These are phyloP conservation scores for Cheilosia vernalis DNA, from an alignment of 2,888 invertebrate genomes.

Conservation along the genomic window DNA sequence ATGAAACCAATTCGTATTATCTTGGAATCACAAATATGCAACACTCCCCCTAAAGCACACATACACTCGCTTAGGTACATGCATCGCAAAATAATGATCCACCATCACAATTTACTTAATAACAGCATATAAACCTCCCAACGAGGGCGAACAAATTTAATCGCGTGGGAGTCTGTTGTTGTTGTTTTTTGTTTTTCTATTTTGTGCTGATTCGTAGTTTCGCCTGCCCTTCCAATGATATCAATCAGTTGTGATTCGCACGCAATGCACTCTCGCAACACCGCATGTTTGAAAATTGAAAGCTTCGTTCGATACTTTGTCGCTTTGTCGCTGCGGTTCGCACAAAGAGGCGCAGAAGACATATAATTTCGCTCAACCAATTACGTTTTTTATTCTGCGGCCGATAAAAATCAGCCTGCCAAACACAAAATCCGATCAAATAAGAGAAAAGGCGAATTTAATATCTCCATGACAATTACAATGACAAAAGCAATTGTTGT, in stretches of 20 bases:
- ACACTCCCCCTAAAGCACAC: slow-evolving; percentile 44
- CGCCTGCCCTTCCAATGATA: slow-evolving; percentile 65
- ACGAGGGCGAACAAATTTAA: slow-evolving; percentile 73
- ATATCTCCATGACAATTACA: slow-evolving; percentile 67
- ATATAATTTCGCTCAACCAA: slow-evolving; percentile 72
- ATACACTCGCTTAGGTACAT: slow-evolving; percentile 25
- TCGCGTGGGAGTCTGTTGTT: slow-evolving; percentile 66
- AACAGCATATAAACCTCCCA: slow-evolving; percentile 58
- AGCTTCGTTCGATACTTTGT: slow-evolving; percentile 50
- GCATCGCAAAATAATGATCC: slow-evolving; percentile 55
- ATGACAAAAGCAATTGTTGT: slow-evolving; percentile 49
- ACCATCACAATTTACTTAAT: slow-evolving; percentile 72
- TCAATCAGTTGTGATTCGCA: slow-evolving; percentile 70
- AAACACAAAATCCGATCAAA: slow-evolving; percentile 32
- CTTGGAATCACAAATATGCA: slow-evolving; percentile 37
- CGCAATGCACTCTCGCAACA: slow-evolving; percentile 56
- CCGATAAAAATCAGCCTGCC: slow-evolving; percentile 67
- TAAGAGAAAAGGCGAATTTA: slow-evolving; percentile 25
- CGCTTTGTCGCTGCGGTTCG: slow-evolving; percentile 21
- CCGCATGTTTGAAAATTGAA: slow-evolving; percentile 7
- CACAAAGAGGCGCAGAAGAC: slow-evolving; percentile 50
- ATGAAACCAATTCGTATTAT: slow-evolving; percentile 58
- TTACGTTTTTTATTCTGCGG: slow-evolving; percentile 56
- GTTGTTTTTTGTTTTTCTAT: slow-evolving; percentile 23
- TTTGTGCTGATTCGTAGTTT: slow-evolving; percentile 16